A percentile compares a stretch with the other conserved stretches of the same genome.
Conservation (phyloP, 2,113 vertebrate genomes). For the Pachycephala philippinensis region DNA sequence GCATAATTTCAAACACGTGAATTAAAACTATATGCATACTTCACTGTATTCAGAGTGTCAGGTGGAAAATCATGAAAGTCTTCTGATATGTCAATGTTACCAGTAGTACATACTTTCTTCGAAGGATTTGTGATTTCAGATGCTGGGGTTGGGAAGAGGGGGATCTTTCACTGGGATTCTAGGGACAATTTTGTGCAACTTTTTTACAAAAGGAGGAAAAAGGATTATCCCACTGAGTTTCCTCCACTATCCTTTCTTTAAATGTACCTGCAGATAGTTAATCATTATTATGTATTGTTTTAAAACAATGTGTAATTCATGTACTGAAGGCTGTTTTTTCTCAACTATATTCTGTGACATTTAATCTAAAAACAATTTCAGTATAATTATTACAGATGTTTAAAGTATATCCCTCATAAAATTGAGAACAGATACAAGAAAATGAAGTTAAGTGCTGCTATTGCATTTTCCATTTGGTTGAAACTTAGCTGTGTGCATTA, state of each 20-base stretch:
- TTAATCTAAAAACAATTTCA: slow-evolving; percentile 40
- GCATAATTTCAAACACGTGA: not conserved
- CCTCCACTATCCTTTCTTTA: not conserved
- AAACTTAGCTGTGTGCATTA: slow-evolving; percentile 13
- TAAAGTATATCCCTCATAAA: slow-evolving; percentile 13
- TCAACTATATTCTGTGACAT: not conserved
- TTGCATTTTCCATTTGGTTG: slow-evolving; percentile 41
- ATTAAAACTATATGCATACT: not conserved
- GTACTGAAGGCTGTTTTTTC: not conserved
- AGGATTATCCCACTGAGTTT: not conserved
- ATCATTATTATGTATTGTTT: not conserved
- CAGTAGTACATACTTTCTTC: not conserved
- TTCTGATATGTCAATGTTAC: accelerated
- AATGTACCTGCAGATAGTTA: not conserved
- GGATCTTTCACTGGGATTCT: not conserved
- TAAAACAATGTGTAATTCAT: not conserved
- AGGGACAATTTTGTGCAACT: not conserved
- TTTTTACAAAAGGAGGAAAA: not conserved
- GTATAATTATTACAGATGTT: slow-evolving; percentile 36
- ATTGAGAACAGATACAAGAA: slow-evolving; percentile 34
- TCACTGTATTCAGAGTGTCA: not conserved
- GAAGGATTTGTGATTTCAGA: not conserved
- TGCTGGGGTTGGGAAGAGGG: not conserved
- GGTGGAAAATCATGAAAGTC: not conserved
- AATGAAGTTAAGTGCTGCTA: slow-evolving; percentile 36